Evolutionary conservation across 2,113 vertebrate genomes (phyloP).

Genomic region (Solea solea): DNA sequence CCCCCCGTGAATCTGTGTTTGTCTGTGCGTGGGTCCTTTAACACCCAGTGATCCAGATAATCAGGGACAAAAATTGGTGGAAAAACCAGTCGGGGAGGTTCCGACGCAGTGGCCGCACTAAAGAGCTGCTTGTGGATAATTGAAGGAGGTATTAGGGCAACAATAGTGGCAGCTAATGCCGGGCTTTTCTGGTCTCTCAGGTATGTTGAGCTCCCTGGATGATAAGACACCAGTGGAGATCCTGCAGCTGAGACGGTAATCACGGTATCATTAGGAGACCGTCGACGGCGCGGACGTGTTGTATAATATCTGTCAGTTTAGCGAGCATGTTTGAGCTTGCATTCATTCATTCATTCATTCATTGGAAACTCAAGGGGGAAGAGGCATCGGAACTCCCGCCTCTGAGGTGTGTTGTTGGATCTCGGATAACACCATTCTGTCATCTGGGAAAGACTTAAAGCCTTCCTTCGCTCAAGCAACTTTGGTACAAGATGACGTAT

Average conservation of each 20-base stretch:
- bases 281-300: constrained; percentile 34
- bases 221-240: constrained; percentile 51
- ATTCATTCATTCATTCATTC: constrained; percentile 24
- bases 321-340: constrained; percentile 59
- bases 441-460: background rate
- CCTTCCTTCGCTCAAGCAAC: background rate
- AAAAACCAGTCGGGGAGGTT: constrained; percentile 55
- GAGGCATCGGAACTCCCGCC: constrained; percentile 1
- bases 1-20: constrained; percentile 50
- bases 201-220: constrained; percentile 48
- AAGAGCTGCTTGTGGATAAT: constrained; percentile 71
- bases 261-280: constrained; percentile 50
- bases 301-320: constrained; percentile 59
- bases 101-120: constrained; percentile 59
- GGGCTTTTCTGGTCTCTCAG: constrained; percentile 54
- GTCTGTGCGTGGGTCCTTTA: constrained; percentile 64
- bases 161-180: constrained; percentile 65
- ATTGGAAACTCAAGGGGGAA: background rate
- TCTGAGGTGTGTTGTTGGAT: constrained; percentile 4
- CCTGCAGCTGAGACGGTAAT: constrained; percentile 54
- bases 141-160: constrained; percentile 73
- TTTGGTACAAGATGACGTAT: background rate
- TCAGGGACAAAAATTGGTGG: constrained; percentile 66
- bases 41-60: constrained; percentile 76
- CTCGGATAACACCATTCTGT: background rate